Evolutionary conservation across 2,113 vertebrate genomes (phyloP).

Genomic region (Corythornis madagascariensis): DNA sequence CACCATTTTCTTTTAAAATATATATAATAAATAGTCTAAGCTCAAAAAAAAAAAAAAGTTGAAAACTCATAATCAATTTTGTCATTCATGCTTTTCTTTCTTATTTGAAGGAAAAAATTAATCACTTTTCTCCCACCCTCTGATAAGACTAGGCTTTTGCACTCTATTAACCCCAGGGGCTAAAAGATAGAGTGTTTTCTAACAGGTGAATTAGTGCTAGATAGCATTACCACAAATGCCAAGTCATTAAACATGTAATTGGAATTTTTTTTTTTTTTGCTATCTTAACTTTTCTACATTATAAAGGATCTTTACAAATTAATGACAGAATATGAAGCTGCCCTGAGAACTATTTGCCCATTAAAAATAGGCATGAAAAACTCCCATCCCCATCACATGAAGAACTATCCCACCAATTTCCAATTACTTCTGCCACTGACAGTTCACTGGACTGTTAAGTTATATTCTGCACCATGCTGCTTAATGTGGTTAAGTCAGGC

Average conservation of each 20-base stretch:
- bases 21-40: slow-evolving; percentile 61
- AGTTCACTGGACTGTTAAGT: slow-evolving; percentile 81
- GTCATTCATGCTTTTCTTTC: slow-evolving; percentile 68
- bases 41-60: slow-evolving; percentile 46
- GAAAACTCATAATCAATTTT: slow-evolving; percentile 69
- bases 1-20: slow-evolving; percentile 31
- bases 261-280: slow-evolving; percentile 71
- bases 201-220: slow-evolving; percentile 78
- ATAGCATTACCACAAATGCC: slow-evolving; percentile 82
- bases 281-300: slow-evolving; percentile 70
- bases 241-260: slow-evolving; percentile 84
- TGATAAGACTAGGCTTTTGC: slow-evolving; percentile 79
- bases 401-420: slow-evolving; percentile 76
- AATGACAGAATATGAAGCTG: slow-evolving; percentile 68
- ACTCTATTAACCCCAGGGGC: slow-evolving; percentile 81
- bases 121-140: slow-evolving; percentile 70
- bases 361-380: slow-evolving; percentile 74
- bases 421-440: slow-evolving; percentile 78
- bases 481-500: slow-evolving; percentile 69
- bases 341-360: slow-evolving; percentile 72
- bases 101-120: slow-evolving; percentile 75
- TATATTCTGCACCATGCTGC: slow-evolving; percentile 68
- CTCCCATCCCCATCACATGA: slow-evolving; percentile 49
- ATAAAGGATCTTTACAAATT: slow-evolving; percentile 76
- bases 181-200: slow-evolving; percentile 77